These are phyloP conservation scores for Phataginus tricuspis DNA, from an alignment of 2,797 vertebrate genomes.

Conservation along the genomic window DNA sequence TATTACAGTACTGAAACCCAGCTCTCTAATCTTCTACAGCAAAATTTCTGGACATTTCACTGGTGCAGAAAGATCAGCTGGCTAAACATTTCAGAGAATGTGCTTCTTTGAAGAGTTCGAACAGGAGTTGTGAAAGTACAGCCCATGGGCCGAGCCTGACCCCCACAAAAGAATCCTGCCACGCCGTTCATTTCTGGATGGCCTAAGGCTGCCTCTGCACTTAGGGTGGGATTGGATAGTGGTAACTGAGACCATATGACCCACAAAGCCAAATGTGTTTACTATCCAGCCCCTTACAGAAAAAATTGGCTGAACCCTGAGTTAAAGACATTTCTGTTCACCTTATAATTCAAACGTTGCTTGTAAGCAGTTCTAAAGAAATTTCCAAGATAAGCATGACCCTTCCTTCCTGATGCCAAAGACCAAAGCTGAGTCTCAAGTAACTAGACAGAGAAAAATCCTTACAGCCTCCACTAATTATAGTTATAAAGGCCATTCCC, in stretches of 20 bases:
- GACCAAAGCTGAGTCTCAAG: background rate
- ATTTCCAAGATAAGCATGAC: background rate
- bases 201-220: background rate
- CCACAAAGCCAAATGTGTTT: background rate
- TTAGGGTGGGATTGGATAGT: background rate
- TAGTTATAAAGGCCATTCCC: background rate
- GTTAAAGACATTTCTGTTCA: background rate
- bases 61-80: background rate
- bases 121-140: background rate
- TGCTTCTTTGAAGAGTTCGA: background rate
- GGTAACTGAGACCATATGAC: background rate
- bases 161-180: background rate
- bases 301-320: background rate
- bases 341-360: background rate
- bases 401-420: background rate
- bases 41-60: background rate
- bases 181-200: background rate
- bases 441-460: background rate
- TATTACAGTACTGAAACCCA: background rate
- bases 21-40: background rate
- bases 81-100: background rate
- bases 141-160: background rate
- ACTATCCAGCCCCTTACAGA: background rate
- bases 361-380: slow-evolving; percentile 11
- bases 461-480: background rate